These are phyloP conservation scores for Drosophila cognata DNA, from an alignment of 2,888 invertebrate species.

Conservation along the genomic window DNA sequence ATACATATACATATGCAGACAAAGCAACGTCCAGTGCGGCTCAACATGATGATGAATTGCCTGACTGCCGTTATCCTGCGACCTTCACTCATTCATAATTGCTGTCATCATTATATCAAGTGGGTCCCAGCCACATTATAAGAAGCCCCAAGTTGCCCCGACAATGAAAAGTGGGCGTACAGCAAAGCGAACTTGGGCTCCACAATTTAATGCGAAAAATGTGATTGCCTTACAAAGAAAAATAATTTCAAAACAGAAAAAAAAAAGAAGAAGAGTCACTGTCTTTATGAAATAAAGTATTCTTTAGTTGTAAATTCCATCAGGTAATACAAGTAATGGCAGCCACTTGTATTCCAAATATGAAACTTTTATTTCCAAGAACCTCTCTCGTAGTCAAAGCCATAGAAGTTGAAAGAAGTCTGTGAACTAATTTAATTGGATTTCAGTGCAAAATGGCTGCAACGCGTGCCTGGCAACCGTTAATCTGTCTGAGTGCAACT, in stretches of 20 bases:
- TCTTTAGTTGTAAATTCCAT: not conserved
- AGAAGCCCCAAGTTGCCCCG: not conserved
- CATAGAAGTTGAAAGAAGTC: slow-evolving; percentile 6
- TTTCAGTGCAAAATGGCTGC: slow-evolving; percentile 13
- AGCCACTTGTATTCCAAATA: not conserved
- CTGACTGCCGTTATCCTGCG: slow-evolving; percentile 63
- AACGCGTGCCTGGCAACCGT: slow-evolving; percentile 41
- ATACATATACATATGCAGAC: slow-evolving; percentile 18
- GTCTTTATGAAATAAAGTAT: slow-evolving; percentile 4
- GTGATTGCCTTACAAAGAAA: not conserved
- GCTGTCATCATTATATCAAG: slow-evolving; percentile 78
- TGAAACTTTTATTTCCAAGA: not conserved
- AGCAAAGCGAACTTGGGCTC: slow-evolving; percentile 18
- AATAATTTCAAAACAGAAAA: not conserved
- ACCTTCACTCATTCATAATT: slow-evolving; percentile 79
- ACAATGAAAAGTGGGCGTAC: slow-evolving; percentile 6
- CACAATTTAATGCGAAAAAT: slow-evolving; percentile 14
- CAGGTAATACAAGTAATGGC: slow-evolving; percentile 1
- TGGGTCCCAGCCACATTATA: slow-evolving; percentile 30
- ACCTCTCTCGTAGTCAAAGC: slow-evolving; percentile 1
- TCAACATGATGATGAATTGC: slow-evolving; percentile 73
- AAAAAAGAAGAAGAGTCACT: not conserved
- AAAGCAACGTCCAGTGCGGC: slow-evolving; percentile 32
- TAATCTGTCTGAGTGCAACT: slow-evolving; percentile 50
- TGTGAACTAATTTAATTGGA: slow-evolving; percentile 33